Evolutionary conservation across 2,888 invertebrate genomes (phyloP), one percentile per base, ranked within the genome.

Genomic region (Drosophila formosana): DNA sequence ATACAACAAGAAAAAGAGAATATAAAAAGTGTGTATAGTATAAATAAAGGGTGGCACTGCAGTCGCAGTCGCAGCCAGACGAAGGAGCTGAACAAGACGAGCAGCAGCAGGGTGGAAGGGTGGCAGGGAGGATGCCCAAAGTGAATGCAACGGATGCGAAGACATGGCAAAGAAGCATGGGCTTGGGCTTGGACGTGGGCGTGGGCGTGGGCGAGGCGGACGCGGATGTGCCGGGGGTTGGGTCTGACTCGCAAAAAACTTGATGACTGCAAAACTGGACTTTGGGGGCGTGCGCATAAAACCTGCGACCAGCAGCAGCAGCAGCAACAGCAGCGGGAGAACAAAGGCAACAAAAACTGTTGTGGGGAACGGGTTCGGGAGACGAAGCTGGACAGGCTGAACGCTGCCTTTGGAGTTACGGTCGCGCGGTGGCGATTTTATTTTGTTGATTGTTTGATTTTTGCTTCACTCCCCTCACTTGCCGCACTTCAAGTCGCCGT

Each of bases 121-220:
- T 34, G n/a, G 5, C 11, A 25, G 32, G 13, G 50, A 45, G 65
- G 41, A 49, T 37, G 53, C 60, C 66, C 66, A 67, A 78, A 80
- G 72, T 81, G 88, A 88, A 80, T 85, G 89, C 88, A 89, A 80
- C 89, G 85, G 85, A 89, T 80, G 90, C 83, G 89, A 89, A 89
- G 89, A 89, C 83, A 89, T 89, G 82, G 76, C 88, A 87, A 84
- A 89, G 79, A 85, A 89, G 74, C 88, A 64, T 85, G 88, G 88
- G 45, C 34, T 34, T 11, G 34, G 32, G 41, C 23, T 18, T 84
- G 88, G n/a, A n/a, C n/a, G n/a, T n/a, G n/a, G 88, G 74, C 85
- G 60, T 85, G 88, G 88, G 45, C 34, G 9, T 11, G 34, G 6
- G 8, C 34, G 34, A 11, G 34, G 34, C 34, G 34, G n/a, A 18